These are phyloP conservation scores for Caranx ignobilis DNA, from an alignment of 2,113 vertebrate genomes.

Conservation along the genomic window DNA sequence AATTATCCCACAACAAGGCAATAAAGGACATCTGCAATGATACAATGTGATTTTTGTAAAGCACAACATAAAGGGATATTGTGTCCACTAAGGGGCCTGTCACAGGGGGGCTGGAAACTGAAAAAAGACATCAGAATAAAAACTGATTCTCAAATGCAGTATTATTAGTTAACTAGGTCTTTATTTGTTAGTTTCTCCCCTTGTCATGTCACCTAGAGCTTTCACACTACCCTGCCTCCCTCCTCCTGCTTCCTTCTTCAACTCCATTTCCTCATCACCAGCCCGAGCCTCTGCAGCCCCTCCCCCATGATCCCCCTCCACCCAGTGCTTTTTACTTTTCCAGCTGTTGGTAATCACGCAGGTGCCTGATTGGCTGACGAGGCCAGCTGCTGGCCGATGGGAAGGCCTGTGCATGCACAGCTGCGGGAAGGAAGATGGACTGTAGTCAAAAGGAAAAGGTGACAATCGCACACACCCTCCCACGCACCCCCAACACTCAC, in stretches of 20 bases:
- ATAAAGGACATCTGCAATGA: conserved; percentile 60
- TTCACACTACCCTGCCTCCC: background rate
- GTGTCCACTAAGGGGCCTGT: background rate
- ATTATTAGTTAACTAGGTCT: conserved; percentile 8
- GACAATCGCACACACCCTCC: conserved; percentile 47
- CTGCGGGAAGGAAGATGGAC: conserved; percentile 66
- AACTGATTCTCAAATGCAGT: background rate
- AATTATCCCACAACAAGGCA: conserved; percentile 55
- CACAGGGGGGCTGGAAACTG: background rate
- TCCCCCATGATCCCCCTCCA: conserved; percentile 1
- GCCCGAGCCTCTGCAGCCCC: conserved; percentile 18
- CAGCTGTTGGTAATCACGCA: conserved; percentile 79
- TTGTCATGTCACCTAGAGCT: background rate
- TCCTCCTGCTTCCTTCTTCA: conserved; percentile 38
- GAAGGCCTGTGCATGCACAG: conserved; percentile 61
- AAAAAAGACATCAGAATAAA: background rate
- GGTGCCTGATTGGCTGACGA: conserved; percentile 77
- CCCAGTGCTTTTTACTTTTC: conserved; percentile 54
- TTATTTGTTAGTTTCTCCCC: background rate
- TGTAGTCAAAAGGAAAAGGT: conserved; percentile 70
- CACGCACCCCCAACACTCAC: conserved; percentile 13
- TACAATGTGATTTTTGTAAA: conserved; percentile 29
- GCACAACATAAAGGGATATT: conserved; percentile 10
- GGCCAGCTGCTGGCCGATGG: conserved; percentile 67
- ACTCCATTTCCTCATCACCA: conserved; percentile 37